These are phyloP conservation scores for Leptestheria dahalacensis DNA, from an alignment of 1,140 invertebrate genomes.

Conservation along the genomic window DNA sequence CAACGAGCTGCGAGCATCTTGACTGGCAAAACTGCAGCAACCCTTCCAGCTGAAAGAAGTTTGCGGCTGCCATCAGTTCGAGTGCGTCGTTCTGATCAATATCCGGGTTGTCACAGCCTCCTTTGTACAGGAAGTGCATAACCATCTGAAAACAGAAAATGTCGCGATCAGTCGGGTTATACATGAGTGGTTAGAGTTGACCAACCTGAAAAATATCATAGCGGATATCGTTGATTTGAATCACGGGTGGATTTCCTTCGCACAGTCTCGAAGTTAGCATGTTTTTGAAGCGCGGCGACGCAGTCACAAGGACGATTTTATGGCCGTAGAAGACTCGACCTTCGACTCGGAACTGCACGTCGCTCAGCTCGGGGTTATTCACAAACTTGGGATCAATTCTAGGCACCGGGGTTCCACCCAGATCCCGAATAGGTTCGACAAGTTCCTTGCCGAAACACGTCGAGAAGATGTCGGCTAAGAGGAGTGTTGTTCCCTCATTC, in stretches of 20 bases:
- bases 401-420: slow-evolving; percentile 48
- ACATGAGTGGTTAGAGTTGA: not conserved
- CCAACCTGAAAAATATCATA: slow-evolving; percentile 77
- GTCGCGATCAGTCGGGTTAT: slow-evolving; percentile 36
- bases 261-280: slow-evolving; percentile 67
- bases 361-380: slow-evolving; percentile 77
- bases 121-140: slow-evolving; percentile 84
- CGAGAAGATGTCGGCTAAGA: slow-evolving; percentile 75
- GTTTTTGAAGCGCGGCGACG: slow-evolving; percentile 64
- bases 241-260: slow-evolving; percentile 52
- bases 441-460: slow-evolving; percentile 75
- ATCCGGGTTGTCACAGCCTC: slow-evolving; percentile 53
- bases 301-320: slow-evolving; percentile 81
- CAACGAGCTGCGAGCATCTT: slow-evolving; percentile 62
- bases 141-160: slow-evolving; percentile 48
- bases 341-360: slow-evolving; percentile 80
- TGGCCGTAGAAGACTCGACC: slow-evolving; percentile 84
- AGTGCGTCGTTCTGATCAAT: slow-evolving; percentile 63
- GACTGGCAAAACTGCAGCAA: slow-evolving; percentile 70
- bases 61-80: slow-evolving; percentile 77
- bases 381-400: slow-evolving; percentile 80
- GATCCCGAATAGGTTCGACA: slow-evolving; percentile 58
- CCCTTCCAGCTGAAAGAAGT: slow-evolving; percentile 78
- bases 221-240: slow-evolving; percentile 82
- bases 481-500: slow-evolving; percentile 73